These are phyloP conservation scores for Amblyjoppa fuscipennis DNA, from an alignment of 2,888 invertebrate species.

Conservation along the genomic window DNA sequence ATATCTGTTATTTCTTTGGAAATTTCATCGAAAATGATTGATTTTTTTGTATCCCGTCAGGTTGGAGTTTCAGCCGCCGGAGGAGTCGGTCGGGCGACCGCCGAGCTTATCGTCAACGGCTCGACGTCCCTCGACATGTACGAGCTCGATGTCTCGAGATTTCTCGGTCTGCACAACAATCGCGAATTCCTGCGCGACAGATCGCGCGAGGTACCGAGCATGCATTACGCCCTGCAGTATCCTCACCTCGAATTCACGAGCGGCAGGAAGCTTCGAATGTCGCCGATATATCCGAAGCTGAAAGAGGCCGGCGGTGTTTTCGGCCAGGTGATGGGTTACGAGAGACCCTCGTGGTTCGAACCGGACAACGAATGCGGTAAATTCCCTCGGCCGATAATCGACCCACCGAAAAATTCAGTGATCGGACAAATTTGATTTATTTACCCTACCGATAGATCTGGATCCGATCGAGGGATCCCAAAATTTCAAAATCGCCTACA, in stretches of 20 bases:
- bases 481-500: slow-evolving; percentile 90
- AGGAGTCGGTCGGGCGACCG: slow-evolving; percentile 96
- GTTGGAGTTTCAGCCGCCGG: slow-evolving; percentile 98
- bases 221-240: slow-evolving; percentile 93
- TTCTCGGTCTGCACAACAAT: slow-evolving; percentile 97
- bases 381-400: not conserved
- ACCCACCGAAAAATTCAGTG: not conserved
- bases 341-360: slow-evolving; percentile 97
- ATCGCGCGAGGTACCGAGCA: slow-evolving; percentile 96
- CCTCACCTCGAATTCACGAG: slow-evolving; percentile 95
- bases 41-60: slow-evolving; percentile 67
- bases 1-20: slow-evolving; percentile 1
- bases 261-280: slow-evolving; percentile 95
- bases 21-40: slow-evolving; percentile 4
- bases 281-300: slow-evolving; percentile 97
- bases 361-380: slow-evolving; percentile 85
- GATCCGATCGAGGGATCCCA: slow-evolving; percentile 85
- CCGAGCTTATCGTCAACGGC: slow-evolving; percentile 94
- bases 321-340: slow-evolving; percentile 99
- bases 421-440: not conserved
- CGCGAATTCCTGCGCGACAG: slow-evolving; percentile 96
- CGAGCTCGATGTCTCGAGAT: slow-evolving; percentile 95
- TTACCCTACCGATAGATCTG: slow-evolving; percentile 70
- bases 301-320: slow-evolving; percentile 97
- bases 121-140: slow-evolving; percentile 94